phyloP scores from a whole-genome alignment of 2,797 vertebrate genomes.

The Amphiprion clarkii region DNA sequence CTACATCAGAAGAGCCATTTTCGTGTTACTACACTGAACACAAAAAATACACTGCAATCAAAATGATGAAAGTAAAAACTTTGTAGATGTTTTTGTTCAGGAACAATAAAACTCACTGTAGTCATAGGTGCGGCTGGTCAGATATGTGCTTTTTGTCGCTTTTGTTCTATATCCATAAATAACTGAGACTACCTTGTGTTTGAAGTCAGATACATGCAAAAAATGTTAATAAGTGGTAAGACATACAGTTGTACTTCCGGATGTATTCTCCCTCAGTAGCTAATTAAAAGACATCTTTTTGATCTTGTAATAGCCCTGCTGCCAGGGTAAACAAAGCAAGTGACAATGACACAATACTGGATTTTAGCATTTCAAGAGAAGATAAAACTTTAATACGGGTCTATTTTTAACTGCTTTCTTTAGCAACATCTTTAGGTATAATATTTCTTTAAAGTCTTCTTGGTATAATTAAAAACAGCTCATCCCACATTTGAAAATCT shows the following conservation, averaged over 20 bases:
- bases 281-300: constrained; percentile 82
- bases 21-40: constrained; percentile 1
- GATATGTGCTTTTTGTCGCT: constrained; percentile 46
- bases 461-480: constrained; percentile 10
- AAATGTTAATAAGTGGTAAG: constrained; percentile 73
- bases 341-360: constrained; percentile 78
- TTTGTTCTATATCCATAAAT: constrained; percentile 76
- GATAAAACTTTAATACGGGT: constrained; percentile 48
- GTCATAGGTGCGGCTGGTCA: constrained; percentile 52
- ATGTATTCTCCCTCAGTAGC: constrained; percentile 76
- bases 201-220: constrained; percentile 72
- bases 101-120: constrained; percentile 54
- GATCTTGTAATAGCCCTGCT: constrained; percentile 81
- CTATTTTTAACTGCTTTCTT: constrained; percentile 66
- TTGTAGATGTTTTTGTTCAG: constrained; percentile 46
- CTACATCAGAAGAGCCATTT: constrained; percentile 20
- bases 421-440: constrained; percentile 24
- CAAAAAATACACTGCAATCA: constrained; percentile 13
- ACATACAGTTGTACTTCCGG: constrained; percentile 68
- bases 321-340: constrained; percentile 76
- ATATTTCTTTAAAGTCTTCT: constrained; percentile 14
- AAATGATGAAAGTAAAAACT: constrained; percentile 43
- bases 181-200: constrained; percentile 69
- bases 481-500: background rate
- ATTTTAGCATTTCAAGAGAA: constrained; percentile 73